phyloP scores from a whole-genome alignment of 1,140 invertebrate genomes.

The Atta colombica region DNA sequence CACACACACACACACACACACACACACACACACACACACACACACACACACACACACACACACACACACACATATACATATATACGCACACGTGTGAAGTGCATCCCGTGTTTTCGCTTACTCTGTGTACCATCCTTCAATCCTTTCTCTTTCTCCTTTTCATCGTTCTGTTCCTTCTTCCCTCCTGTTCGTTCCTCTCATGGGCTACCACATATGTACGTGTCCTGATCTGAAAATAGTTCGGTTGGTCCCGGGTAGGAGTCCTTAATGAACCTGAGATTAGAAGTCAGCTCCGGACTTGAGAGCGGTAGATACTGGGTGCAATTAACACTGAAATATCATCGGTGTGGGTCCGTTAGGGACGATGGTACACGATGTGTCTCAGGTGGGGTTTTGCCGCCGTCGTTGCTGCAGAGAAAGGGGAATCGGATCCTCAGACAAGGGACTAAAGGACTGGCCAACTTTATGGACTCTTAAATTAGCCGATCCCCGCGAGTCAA shows the following conservation, averaged over 20 bases:
- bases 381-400: slow-evolving; percentile 64
- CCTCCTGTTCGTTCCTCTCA: slow-evolving; percentile 28
- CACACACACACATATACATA: not conserved
- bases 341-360: slow-evolving; percentile 79
- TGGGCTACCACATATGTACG: slow-evolving; percentile 67
- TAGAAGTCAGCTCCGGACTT: slow-evolving; percentile 79
- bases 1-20: not conserved
- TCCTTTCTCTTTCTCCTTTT: slow-evolving; percentile 1
- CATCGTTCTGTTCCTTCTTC: slow-evolving; percentile 31
- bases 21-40: no score
- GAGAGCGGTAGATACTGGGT: slow-evolving; percentile 79
- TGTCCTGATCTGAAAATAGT: slow-evolving; percentile 79
- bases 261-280: slow-evolving; percentile 84
- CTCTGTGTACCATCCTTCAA: slow-evolving; percentile 57
- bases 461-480: slow-evolving; percentile 80
- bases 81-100: slow-evolving; percentile 39
- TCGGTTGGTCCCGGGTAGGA: slow-evolving; percentile 68
- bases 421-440: slow-evolving; percentile 69
- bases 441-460: slow-evolving; percentile 72
- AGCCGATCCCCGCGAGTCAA: slow-evolving; percentile 66
- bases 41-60: not conserved
- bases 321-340: slow-evolving; percentile 85
- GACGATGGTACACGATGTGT: slow-evolving; percentile 69
- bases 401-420: slow-evolving; percentile 15
- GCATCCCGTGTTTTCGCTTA: slow-evolving; percentile 62